Evolutionary conservation across 2,888 invertebrate genomes (phyloP), one percentile per base, ranked within the genome.

Genomic region (Heteromurus nitidus): DNA sequence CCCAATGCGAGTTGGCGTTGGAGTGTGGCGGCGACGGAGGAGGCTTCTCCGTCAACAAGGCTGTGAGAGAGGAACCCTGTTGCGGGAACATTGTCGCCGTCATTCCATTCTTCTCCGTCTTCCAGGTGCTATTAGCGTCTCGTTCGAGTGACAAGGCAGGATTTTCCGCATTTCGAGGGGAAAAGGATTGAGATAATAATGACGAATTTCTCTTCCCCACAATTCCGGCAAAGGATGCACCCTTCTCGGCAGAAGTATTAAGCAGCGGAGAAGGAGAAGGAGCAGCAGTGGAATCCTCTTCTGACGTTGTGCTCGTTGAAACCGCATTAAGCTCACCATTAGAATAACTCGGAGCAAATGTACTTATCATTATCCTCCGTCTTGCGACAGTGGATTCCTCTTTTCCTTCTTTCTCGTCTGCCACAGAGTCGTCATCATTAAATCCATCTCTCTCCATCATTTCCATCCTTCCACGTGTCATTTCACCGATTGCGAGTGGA

Each of bases 1-100:
- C 86, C 73, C 69, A 72, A 24, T 79, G 53, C 3, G 77, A 64
- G 9, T 36, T 77, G 9, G 47, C n/a, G n/a, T n/a, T n/a, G n/a
- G n/a, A n/a, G 13, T 42, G 7, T 42, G 42, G 9, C 9, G 13
- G 42, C 42, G 42, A 42, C 9, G 3, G 62, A 62, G n/a, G n/a
- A n/a, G n/a, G n/a, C n/a, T n/a, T n/a, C n/a, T n/a, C n/a, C n/a
- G n/a, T n/a, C n/a, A n/a, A n/a, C n/a, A n/a, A n/a, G n/a, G n/a
- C n/a, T n/a, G n/a, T n/a, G n/a, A n/a, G n/a, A n/a, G n/a, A n/a
- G n/a, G n/a, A n/a, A n/a, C n/a, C n/a, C n/a, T n/a, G n/a, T n/a
- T n/a, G n/a, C n/a, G n/a, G n/a, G n/a, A n/a, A n/a, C n/a, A n/a
- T n/a, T n/a, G n/a, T n/a, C n/a, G n/a, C n/a, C n/a, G n/a, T n/a